Evolutionary conservation across 2,888 invertebrate species (phyloP).

Genomic region (Globia sparganii): DNA sequence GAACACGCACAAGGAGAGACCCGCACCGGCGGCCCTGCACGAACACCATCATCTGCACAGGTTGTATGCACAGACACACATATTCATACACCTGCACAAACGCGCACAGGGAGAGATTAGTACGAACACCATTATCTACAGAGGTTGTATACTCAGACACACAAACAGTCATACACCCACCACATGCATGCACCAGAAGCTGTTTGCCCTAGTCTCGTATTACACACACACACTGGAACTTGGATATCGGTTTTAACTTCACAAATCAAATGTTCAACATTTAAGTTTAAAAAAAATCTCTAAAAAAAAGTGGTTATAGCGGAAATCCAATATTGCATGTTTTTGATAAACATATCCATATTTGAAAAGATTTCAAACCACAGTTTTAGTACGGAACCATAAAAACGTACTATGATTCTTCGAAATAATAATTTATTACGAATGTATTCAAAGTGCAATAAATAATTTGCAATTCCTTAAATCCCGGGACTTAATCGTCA

Average conservation of each 20-base stretch:
- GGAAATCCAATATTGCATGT: background rate
- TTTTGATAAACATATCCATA: background rate
- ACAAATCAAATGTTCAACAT: background rate
- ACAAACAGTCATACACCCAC: background rate
- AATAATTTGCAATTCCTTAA: background rate
- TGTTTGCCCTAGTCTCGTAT: background rate
- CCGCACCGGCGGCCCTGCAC: conserved; percentile 69
- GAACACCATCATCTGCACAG: conserved; percentile 63
- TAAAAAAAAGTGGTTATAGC: background rate
- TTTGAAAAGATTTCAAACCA: background rate
- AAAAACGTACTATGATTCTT: too few species aligned
- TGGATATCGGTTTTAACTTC: background rate
- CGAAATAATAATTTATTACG: background rate
- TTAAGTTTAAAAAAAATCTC: background rate
- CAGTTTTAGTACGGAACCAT: background rate
- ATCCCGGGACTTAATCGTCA: background rate
- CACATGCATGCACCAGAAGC: background rate
- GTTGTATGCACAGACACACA: conserved; percentile 46
- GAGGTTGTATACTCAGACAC: background rate
- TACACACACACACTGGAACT: background rate
- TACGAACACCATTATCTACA: background rate
- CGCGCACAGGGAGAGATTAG: conserved; percentile 54
- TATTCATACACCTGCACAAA: conserved; percentile 41
- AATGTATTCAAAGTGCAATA: background rate
- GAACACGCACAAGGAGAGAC: conserved; percentile 76